Conservation (phyloP, 2,797 vertebrate species). For the Liasis olivaceus region DNA sequence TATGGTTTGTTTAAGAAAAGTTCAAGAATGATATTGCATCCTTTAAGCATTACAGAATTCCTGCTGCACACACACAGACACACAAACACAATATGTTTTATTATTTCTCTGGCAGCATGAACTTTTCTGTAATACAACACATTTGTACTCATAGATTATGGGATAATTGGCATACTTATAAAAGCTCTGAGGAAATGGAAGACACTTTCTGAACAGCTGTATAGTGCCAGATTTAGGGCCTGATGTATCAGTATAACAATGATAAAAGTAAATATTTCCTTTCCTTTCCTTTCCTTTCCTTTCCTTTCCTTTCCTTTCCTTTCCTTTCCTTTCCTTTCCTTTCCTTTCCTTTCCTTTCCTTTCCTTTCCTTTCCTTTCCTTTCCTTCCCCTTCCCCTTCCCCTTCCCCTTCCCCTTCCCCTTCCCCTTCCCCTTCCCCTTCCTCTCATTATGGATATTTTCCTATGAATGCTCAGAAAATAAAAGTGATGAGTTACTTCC, state of each 20-base stretch:
- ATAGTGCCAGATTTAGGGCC: constrained; percentile 28
- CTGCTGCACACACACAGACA: no score
- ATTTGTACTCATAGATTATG: constrained; percentile 35
- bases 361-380: no score
- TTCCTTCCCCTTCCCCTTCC: no score
- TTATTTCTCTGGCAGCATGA: not conserved
- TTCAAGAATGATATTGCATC: constrained; percentile 21
- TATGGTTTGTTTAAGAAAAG: constrained; percentile 52
- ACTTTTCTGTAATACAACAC: constrained; percentile 35
- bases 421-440: not conserved
- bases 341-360: not conserved
- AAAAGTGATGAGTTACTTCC: constrained; percentile 38
- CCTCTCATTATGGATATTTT: constrained; percentile 31
- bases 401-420: not conserved
- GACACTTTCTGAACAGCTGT: constrained; percentile 19
- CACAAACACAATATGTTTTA: not conserved
- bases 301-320: not conserved
- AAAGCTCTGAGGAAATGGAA: constrained; percentile 31
- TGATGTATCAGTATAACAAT: constrained; percentile 48
- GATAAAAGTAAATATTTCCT: constrained; percentile 38
- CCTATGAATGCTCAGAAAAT: constrained; percentile 42
- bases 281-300: not conserved
- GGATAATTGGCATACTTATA: constrained; percentile 44
- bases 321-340: not conserved
- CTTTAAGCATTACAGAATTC: not conserved